These are phyloP conservation scores for Brachyhypopomus occidentalis DNA, from an alignment of 2,113 vertebrate genomes.

Conservation along the genomic window DNA sequence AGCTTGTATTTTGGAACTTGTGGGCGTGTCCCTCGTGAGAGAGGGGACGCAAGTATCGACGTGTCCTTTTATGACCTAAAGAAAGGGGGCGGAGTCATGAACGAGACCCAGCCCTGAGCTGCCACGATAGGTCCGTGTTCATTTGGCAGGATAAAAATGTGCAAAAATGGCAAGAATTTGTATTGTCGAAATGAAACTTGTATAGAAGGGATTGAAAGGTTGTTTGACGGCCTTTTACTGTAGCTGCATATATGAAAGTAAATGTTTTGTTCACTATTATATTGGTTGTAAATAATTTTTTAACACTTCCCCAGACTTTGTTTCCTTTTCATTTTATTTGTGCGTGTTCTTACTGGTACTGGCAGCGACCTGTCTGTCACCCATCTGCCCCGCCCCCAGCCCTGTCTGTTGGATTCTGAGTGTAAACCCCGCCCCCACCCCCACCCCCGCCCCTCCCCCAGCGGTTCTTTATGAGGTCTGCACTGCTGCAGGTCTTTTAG, in stretches of 20 bases:
- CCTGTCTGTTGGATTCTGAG: slow-evolving; percentile 55
- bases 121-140: slow-evolving; percentile 85
- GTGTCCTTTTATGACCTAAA: slow-evolving; percentile 59
- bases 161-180: slow-evolving; percentile 80
- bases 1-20: slow-evolving; percentile 95
- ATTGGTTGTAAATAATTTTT: slow-evolving; percentile 90
- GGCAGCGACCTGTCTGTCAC: slow-evolving; percentile 57
- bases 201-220: slow-evolving; percentile 82
- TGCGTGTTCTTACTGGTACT: slow-evolving; percentile 67
- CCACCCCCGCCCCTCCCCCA: slow-evolving; percentile 49
- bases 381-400: slow-evolving; percentile 56
- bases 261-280: slow-evolving; percentile 81
- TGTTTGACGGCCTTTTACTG: slow-evolving; percentile 81
- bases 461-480: slow-evolving; percentile 51
- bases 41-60: slow-evolving; percentile 87
- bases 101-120: slow-evolving; percentile 75
- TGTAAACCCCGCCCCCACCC: slow-evolving; percentile 46
- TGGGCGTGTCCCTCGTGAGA: slow-evolving; percentile 87
- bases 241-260: slow-evolving; percentile 77
- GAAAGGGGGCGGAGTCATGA: slow-evolving; percentile 77
- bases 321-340: slow-evolving; percentile 53
- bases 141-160: slow-evolving; percentile 91
- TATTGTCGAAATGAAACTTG: slow-evolving; percentile 87
- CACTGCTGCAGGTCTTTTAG: slow-evolving; percentile 54
- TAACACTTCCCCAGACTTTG: slow-evolving; percentile 70